Base-by-base conservation (phyloP, 2,797 vertebrate species). In the Falco rusticolus region DNA sequence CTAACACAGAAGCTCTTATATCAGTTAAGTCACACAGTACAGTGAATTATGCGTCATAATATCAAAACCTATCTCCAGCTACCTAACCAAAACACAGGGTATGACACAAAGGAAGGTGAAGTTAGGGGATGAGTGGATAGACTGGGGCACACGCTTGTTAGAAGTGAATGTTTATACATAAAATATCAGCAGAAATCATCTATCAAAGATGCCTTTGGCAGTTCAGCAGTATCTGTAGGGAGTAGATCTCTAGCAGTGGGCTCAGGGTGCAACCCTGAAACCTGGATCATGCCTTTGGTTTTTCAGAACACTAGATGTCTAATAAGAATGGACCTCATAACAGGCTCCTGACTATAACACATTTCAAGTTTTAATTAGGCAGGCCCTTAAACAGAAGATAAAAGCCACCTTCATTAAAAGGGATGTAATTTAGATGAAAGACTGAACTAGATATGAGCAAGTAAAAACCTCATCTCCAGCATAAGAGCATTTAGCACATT, bases 91-190 rank as follows among this genome's bases (percentile, higher is more conserved):
- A 89, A 66, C 3, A 59, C 8, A 63, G 19, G 0, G 2, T 6
- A 16, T 18, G 51, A 54, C 66, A 70, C 43, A 74, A 14, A 12
- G 24, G 33, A 75, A 74, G 28, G 31, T 13, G 8, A 92, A 87
- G 41, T 29, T 15, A 87, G 59, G 51, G 43, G 82, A 64, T 0
- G 4, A 39, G 19, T 5, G 7, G 34, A 16, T 51, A 39, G 33
- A 29, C 47, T 74, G 11, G 9, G 39, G 72, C 31, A 80, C 2
- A 20, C 0, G 0, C 16, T 47, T 24, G 6, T 51, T 69, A 60
- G 41, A 79, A 71, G 57, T 33, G 33, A 34, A 51, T 1, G 0
- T 64, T 76, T 31, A 54, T 25, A 76, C 4, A 39, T 4, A 4
- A 59, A 75, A 84, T 18, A 19, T 45, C 43, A 34, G 61, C 69